phyloP scores from a whole-genome alignment of 2,888 invertebrate genomes.

The Amblyjoppa proteus region DNA sequence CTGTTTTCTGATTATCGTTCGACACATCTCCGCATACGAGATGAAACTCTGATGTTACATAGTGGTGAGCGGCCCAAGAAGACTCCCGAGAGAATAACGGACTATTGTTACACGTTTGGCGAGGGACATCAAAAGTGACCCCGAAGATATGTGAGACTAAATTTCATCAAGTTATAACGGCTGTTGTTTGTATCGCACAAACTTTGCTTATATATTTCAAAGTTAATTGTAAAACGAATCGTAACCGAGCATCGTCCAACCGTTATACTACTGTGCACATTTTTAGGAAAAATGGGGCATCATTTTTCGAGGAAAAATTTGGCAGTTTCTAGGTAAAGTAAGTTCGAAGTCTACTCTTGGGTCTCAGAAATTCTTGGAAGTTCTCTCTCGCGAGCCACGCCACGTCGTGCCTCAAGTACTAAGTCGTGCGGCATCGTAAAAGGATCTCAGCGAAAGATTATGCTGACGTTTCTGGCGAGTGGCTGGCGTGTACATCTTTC shows the following conservation, averaged over 20 bases:
- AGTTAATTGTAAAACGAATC: no score
- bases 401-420: constrained; percentile 70
- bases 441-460: constrained; percentile 74
- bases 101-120: no score
- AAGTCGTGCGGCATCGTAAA: constrained; percentile 72
- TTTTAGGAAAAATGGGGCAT: constrained; percentile 1
- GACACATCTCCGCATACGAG: neutral
- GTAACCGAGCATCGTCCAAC: no score
- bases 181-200: no score
- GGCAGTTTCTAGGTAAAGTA: constrained; percentile 38
- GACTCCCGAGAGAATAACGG: no score
- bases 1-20: constrained; percentile 33
- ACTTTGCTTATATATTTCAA: no score
- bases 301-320: constrained; percentile 40
- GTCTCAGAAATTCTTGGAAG: constrained; percentile 12
- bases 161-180: no score
- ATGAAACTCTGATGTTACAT: neutral
- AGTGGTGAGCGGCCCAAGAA: neutral
- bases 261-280: neutral
- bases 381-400: constrained; percentile 12
- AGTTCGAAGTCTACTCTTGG: constrained; percentile 36
- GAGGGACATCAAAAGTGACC: no score
- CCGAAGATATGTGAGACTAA: no score
- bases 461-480: constrained; percentile 71
- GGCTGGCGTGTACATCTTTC: constrained; percentile 69